Conservation (phyloP, 2,797 vertebrate species). For the Macrochelys suwanniensis region DNA sequence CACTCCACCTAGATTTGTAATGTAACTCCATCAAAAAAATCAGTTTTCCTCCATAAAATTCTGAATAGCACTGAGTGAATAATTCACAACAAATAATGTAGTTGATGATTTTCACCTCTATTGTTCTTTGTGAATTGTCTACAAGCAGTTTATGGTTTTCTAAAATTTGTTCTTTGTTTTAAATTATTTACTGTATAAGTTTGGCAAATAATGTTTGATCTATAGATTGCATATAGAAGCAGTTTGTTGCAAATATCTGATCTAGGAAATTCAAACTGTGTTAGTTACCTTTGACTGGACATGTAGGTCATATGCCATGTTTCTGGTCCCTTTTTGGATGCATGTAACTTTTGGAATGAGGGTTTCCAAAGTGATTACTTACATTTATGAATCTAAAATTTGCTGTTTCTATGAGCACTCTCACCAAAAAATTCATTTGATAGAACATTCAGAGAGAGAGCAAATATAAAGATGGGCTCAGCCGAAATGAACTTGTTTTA, state of each 20-base stretch:
- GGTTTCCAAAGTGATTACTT: background rate
- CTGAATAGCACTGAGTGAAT: background rate
- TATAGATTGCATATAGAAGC: background rate
- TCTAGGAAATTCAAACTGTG: background rate
- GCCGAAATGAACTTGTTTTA: background rate
- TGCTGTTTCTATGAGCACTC: background rate
- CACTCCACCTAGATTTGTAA: background rate
- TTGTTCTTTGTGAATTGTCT: background rate
- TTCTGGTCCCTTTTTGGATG: background rate
- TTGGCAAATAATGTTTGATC: background rate
- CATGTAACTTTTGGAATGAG: conserved; percentile 16
- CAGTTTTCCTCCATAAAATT: background rate
- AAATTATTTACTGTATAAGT: conserved; percentile 18
- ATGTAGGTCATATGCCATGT: background rate
- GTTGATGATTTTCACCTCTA: background rate
- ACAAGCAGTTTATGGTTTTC: background rate
- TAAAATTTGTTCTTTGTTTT: background rate
- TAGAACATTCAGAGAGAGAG: background rate
- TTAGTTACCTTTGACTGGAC: background rate
- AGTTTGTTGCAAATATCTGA: conserved; percentile 1
- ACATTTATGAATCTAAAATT: background rate
- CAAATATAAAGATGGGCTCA: background rate
- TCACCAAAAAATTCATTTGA: background rate
- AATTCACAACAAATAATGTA: background rate
- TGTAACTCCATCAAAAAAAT: background rate